Conservation (phyloP, 2,888 invertebrate species). For the Apotomis turbidana region DNA sequence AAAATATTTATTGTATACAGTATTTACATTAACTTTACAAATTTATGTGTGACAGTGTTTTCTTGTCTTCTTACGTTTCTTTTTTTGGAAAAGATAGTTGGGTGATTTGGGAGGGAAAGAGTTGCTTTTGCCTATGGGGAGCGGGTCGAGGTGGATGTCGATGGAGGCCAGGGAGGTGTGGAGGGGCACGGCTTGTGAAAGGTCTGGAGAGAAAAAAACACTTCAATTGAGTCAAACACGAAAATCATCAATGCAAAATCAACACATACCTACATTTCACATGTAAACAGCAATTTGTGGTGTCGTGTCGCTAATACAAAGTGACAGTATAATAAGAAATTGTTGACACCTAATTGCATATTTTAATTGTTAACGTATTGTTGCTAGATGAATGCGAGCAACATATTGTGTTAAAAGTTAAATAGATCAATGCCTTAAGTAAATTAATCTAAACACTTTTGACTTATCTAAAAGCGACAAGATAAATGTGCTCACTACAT, state of each 20-base stretch:
- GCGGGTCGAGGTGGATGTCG: slow-evolving; percentile 62
- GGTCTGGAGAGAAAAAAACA: slow-evolving; percentile 59
- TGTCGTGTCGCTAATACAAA: not conserved
- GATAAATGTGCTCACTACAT: slow-evolving; percentile 48
- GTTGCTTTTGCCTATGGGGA: slow-evolving; percentile 46
- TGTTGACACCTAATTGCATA: not conserved
- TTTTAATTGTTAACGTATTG: not conserved
- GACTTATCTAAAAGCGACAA: slow-evolving; percentile 45
- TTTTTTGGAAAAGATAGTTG: slow-evolving; percentile 63
- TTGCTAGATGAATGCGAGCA: slow-evolving; percentile 5
- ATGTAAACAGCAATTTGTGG: not conserved
- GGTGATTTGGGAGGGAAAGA: slow-evolving; percentile 47
- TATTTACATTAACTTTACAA: slow-evolving; percentile 48
- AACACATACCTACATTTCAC: not conserved
- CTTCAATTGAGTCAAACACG: slow-evolving; percentile 16
- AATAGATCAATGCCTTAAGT: slow-evolving; percentile 3
- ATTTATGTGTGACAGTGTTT: slow-evolving; percentile 49
- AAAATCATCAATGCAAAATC: slow-evolving; percentile 3
- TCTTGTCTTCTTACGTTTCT: slow-evolving; percentile 53
- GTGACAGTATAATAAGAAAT: not conserved
- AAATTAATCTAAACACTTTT: slow-evolving; percentile 3
- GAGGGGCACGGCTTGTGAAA: slow-evolving; percentile 60
- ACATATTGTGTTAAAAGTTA: slow-evolving; percentile 1
- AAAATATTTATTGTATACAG: slow-evolving; percentile 58
- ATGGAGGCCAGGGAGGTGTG: slow-evolving; percentile 68